Evolutionary conservation across 2,113 vertebrate genomes (phyloP).

Genomic region (Gavialis gangeticus): DNA sequence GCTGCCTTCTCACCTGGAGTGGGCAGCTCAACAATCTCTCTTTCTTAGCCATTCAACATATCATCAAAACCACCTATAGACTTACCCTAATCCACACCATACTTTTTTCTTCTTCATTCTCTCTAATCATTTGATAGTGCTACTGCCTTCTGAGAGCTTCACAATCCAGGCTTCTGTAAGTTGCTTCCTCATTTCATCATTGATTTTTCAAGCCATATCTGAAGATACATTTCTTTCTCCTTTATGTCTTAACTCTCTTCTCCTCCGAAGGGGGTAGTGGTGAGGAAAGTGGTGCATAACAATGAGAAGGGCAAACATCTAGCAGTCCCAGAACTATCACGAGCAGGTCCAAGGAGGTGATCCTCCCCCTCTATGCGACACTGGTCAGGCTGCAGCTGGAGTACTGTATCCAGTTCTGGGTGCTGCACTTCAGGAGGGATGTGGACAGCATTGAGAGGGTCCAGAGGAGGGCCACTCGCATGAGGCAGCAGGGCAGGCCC

Average conservation of each 20-base stretch:
- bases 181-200: slow-evolving; percentile 64
- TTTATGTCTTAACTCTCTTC: slow-evolving; percentile 55
- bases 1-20: slow-evolving; percentile 2
- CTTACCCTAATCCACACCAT: slow-evolving; percentile 41
- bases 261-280: slow-evolving; percentile 34
- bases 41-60: slow-evolving; percentile 53
- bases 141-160: slow-evolving; percentile 48
- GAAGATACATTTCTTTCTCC: slow-evolving; percentile 49
- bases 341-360: too few relatives aligned
- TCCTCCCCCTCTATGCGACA: too few relatives aligned
- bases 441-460: too few relatives aligned
- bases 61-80: slow-evolving; percentile 38
- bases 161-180: slow-evolving; percentile 23
- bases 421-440: too few relatives aligned
- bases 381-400: too few relatives aligned
- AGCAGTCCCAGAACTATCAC: background rate
- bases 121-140: background rate
- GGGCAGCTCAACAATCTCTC: slow-evolving; percentile 34
- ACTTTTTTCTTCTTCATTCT: slow-evolving; percentile 23
- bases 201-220: slow-evolving; percentile 60
- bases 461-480: too few relatives aligned
- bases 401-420: too few relatives aligned
- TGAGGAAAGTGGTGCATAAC: background rate
- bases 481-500: too few relatives aligned
- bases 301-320: background rate